Base-by-base conservation (phyloP, 2,113 vertebrate genomes). In the Anguilla rostrata region DNA sequence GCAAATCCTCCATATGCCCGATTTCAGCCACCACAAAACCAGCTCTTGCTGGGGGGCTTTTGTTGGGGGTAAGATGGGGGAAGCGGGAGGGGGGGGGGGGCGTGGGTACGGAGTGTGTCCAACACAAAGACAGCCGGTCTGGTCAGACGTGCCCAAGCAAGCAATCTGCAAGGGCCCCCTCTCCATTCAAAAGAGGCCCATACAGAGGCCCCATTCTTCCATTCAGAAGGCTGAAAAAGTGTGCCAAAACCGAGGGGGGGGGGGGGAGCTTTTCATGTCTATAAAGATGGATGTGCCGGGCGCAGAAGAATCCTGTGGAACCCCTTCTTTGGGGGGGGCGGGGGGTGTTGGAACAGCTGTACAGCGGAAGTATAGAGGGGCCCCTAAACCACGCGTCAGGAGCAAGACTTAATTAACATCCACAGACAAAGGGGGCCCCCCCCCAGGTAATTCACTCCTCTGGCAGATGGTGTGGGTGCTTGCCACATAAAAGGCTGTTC, bases 1-100 rank as follows among this genome's bases (percentile, higher is more conserved):
- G 86, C 39, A 86, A 93, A 90, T 87, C 91, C 90, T 93, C 94
- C 95, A 95, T 95, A 95, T 95, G 95, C 92, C 94, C 89, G 86
- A 86, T 89, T 78, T 46, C 5, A 46, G 85, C 92, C 91, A 85
- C 91, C 86, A 90, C 40, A 89, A 90, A 88, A 89, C 90, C 87
- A 89, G 87, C 86, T 88, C 89, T 87, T 90, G 88, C 89, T 89
- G 87, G 88, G 84, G 84, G 63, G 87, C 91, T 93, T 95, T 90
- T 89, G 92, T 56, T 0, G 63, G 57, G 92, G 81, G 83, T 83
- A 49, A 26, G 18, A 66, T 60, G 29, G 80, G 83, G 84, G 88
- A 71, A 60, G 82, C n/a, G 84, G 83, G 57, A 87, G 82, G 83
- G 80, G 86, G 83, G 79, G 53, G 80, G 83, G 84, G 88, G 82